Conservation (phyloP, 2,113 vertebrate genomes). For the Pipa parva region DNA sequence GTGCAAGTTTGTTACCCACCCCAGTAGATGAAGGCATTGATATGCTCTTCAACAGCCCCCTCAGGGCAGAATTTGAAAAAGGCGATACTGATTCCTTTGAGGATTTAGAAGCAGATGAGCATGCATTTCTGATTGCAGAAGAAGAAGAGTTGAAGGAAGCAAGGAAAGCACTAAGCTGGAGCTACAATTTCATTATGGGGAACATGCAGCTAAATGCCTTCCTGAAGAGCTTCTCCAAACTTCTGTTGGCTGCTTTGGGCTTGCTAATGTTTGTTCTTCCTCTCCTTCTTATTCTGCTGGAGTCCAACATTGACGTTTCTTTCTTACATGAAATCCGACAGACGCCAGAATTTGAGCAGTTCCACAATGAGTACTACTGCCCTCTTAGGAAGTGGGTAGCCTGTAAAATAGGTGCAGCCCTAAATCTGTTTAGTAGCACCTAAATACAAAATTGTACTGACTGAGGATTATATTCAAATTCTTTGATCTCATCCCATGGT, state of each 20-base stretch:
- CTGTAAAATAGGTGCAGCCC: slow-evolving; percentile 78
- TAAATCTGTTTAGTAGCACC: slow-evolving; percentile 79
- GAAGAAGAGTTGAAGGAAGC: slow-evolving; percentile 75
- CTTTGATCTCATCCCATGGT: not conserved
- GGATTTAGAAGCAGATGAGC: slow-evolving; percentile 76
- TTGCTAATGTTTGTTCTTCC: slow-evolving; percentile 74
- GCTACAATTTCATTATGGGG: slow-evolving; percentile 75
- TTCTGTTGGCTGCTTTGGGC: slow-evolving; percentile 80
- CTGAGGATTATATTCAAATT: slow-evolving; percentile 75
- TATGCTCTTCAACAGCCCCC: slow-evolving; percentile 84
- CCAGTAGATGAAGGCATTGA: slow-evolving; percentile 85
- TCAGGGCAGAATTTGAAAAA: slow-evolving; percentile 75
- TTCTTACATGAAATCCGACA: slow-evolving; percentile 96
- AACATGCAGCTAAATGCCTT: slow-evolving; percentile 79
- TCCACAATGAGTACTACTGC: slow-evolving; percentile 96
- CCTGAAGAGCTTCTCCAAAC: slow-evolving; percentile 81
- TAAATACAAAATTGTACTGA: slow-evolving; percentile 53
- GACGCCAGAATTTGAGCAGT: slow-evolving; percentile 95
- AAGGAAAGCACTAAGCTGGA: slow-evolving; percentile 65
- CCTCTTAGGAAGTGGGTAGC: slow-evolving; percentile 89
- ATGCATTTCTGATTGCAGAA: slow-evolving; percentile 72
- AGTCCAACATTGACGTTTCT: slow-evolving; percentile 92
- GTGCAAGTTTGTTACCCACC: slow-evolving; percentile 87
- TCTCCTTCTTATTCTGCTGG: slow-evolving; percentile 87
- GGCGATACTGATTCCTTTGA: slow-evolving; percentile 87